A percentile compares a stretch with the other conserved stretches of the same genome.
Evolutionary conservation across 2,888 invertebrate species (phyloP).

Genomic region (Scaptomyza caliginosa): DNA sequence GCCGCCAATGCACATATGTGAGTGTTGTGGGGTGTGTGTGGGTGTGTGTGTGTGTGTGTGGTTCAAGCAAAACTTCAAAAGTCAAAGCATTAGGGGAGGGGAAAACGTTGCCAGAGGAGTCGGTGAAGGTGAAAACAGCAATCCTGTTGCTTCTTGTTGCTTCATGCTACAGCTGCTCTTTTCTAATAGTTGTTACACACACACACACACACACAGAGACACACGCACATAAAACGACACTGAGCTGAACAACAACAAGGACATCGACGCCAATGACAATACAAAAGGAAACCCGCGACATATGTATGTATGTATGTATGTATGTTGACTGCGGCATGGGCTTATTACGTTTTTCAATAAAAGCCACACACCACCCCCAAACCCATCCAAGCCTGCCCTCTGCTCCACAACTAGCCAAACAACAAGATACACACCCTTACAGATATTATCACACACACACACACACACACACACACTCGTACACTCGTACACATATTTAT

Average conservation of each 20-base stretch:
- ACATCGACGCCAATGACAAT: conserved; percentile 68
- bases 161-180: conserved; percentile 52
- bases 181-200: conserved; percentile 71
- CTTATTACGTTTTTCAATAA: conserved; percentile 66
- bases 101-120: not conserved
- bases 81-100: conserved; percentile 40
- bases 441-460: conserved; percentile 20
- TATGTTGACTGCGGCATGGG: conserved; percentile 57
- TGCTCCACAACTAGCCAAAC: no score
- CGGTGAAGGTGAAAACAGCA: conserved; percentile 18
- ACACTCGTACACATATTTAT: conserved; percentile 12
- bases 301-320: conserved; percentile 36
- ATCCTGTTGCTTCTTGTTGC: conserved; percentile 59
- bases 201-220: conserved; percentile 46
- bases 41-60: not conserved
- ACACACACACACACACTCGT: conserved; percentile 4
- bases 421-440: conserved; percentile 16
- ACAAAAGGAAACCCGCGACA: conserved; percentile 71
- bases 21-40: not conserved
- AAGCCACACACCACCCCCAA: conserved; percentile 31
- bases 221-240: conserved; percentile 40
- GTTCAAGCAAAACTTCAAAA: conserved; percentile 45
- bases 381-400: no score
- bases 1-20: conserved; percentile 1
- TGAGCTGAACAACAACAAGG: conserved; percentile 44